Evolutionary conservation across 2,113 vertebrate species (phyloP), one percentile per base, ranked within the genome.

Genomic region (Oncorhynchus masou): DNA sequence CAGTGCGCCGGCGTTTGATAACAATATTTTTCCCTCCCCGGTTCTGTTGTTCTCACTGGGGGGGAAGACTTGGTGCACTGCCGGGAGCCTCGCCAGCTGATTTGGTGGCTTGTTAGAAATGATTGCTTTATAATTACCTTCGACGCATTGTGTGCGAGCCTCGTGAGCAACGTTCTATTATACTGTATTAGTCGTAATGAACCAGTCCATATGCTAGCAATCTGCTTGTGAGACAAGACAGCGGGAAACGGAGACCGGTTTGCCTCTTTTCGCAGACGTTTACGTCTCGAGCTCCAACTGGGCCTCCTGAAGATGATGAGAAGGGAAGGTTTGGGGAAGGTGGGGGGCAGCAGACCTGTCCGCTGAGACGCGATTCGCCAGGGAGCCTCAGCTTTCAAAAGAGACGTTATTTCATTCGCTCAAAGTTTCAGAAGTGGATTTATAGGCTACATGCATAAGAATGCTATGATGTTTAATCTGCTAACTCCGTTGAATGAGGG

Each of bases 121-220:
- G 85, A 91, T 91, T 90, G 84, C 85, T 86, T 79, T 86, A 81
- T 88, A 89, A 89, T 90, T 84, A 81, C 74, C 81, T 87, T 78
- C 73, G 74, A 39, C 75, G 73, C 79, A 77, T 81, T 74, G 77
- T 81, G 75, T 29, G 78, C 75, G 77, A 83, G 76, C 77, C 76
- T 82, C 75, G 79, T 82, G 81, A 82, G 82, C 69, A 79, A 79
- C 83, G 71, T 79, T 78, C 86, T 77, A 83, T 86, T 85, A 88
- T 76, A 68, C 65, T 70, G 70, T 73, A 91, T 89, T 91, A 89
- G 75, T 88, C 79, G 77, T 87, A 89, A 90, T 91, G 85, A 90
- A 86, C 73, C 74, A 73, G 75, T 75, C 85, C 85, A 85, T 88
- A 90, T 89, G 88, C 81, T 85, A 54, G 34, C 45, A 80, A 78